A percentile compares a stretch with the other conserved stretches of the same genome.
Evolutionary conservation across 2,797 vertebrate genomes (phyloP).

Genomic region (Cyprinella venusta): DNA sequence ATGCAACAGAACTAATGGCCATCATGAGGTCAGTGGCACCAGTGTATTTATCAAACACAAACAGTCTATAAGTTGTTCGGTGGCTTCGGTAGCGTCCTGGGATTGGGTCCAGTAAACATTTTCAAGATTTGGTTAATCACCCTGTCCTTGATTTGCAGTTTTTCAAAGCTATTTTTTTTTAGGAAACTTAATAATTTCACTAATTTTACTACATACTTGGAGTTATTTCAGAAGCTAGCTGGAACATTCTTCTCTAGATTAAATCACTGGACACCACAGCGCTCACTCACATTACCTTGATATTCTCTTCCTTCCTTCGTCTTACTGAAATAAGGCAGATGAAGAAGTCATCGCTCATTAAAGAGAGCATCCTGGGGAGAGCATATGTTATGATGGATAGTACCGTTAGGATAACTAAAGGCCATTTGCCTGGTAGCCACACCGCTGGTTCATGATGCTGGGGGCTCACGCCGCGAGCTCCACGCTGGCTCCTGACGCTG

Average conservation of each 20-base stretch:
- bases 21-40: slow-evolving; percentile 72
- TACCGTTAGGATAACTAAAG: slow-evolving; percentile 83
- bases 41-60: slow-evolving; percentile 54
- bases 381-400: slow-evolving; percentile 88
- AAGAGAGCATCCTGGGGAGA: slow-evolving; percentile 84
- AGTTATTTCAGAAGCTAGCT: slow-evolving; percentile 22
- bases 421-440: slow-evolving; percentile 82
- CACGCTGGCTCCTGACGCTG: slow-evolving; percentile 70
- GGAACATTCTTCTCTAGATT: background rate
- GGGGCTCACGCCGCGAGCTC: slow-evolving; percentile 75
- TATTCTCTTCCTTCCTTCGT: slow-evolving; percentile 54
- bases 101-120: slow-evolving; percentile 51
- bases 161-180: slow-evolving; percentile 41
- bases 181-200: background rate
- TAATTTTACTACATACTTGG: slow-evolving; percentile 3
- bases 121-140: slow-evolving; percentile 59
- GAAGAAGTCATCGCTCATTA: slow-evolving; percentile 81
- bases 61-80: slow-evolving; percentile 42
- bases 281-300: background rate
- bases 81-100: slow-evolving; percentile 49
- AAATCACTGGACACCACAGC: background rate
- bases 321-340: slow-evolving; percentile 61
- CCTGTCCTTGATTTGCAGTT: slow-evolving; percentile 34
- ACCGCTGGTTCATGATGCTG: slow-evolving; percentile 71
- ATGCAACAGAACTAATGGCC: slow-evolving; percentile 64